These are phyloP conservation scores for Lasioglossum marginatum DNA, from an alignment of 2,888 invertebrate genomes.

Conservation along the genomic window DNA sequence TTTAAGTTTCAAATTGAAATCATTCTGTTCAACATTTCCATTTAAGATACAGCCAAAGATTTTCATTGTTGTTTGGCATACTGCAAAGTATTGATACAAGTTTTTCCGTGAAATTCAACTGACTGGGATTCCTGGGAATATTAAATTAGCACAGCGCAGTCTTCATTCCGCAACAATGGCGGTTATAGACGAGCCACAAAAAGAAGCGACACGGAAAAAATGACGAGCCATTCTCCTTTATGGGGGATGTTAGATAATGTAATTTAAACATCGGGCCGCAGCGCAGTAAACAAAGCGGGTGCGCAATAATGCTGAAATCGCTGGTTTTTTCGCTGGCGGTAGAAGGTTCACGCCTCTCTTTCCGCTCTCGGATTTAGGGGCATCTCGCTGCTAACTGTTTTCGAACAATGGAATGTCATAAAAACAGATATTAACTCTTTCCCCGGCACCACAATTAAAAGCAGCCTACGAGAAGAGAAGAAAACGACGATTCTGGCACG, in stretches of 20 bases:
- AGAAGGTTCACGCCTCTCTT: background rate
- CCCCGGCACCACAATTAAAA: constrained; percentile 30
- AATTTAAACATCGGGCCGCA: constrained; percentile 21
- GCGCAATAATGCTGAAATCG: background rate
- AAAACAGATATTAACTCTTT: constrained; percentile 41
- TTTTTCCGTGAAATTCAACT: background rate
- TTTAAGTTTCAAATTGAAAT: background rate
- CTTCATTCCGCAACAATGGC: background rate
- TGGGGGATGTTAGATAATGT: constrained; percentile 11
- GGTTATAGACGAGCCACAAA: background rate
- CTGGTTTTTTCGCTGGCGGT: background rate
- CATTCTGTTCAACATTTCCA: too few relatives aligned
- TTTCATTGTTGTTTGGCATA: background rate
- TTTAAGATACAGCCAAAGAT: too few relatives aligned
- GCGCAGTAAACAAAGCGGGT: background rate
- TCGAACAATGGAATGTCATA: constrained; percentile 30
- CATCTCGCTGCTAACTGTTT: constrained; percentile 4
- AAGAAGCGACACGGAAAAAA: background rate
- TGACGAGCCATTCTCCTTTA: constrained; percentile 1
- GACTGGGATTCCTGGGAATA: background rate
- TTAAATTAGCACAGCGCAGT: background rate
- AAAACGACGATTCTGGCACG: background rate
- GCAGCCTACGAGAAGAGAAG: background rate
- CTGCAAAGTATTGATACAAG: background rate
- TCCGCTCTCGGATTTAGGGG: background rate